phyloP scores from a whole-genome alignment of 2,113 vertebrate species.

The Apus apus region DNA sequence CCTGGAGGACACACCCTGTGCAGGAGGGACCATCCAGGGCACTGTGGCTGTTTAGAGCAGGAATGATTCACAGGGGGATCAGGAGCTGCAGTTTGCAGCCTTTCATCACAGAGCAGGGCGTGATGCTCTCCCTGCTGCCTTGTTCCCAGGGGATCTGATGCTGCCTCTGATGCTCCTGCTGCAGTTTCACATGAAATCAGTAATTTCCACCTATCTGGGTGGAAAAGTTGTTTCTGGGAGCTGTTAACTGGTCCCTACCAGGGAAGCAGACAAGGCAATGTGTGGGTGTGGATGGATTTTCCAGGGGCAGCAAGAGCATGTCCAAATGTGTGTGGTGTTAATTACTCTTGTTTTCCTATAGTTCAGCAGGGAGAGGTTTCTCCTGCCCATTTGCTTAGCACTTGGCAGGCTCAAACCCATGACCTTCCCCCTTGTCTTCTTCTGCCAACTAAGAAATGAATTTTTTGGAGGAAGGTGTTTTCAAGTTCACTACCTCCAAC shows the following conservation, averaged over 20 bases:
- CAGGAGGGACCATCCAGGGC: no score
- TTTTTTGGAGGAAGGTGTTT: not conserved
- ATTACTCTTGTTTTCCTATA: not conserved
- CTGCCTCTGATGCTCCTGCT: not conserved
- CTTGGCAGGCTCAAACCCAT: not conserved
- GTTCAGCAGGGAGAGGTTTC: not conserved
- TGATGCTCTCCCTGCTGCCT: not conserved
- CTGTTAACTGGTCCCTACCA: not conserved
- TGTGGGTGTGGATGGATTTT: not conserved
- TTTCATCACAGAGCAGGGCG: not conserved
- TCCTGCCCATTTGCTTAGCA: not conserved
- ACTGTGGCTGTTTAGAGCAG: not conserved
- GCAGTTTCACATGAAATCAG: not conserved
- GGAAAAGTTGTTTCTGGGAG: not conserved
- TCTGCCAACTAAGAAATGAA: not conserved
- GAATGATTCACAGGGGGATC: not conserved
- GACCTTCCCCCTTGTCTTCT: not conserved
- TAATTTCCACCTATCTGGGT: not conserved
- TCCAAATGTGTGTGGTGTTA: not conserved
- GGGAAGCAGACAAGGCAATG: fast-evolving
- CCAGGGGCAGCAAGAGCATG: not conserved
- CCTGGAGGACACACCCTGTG: no score
- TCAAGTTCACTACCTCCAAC: slow-evolving; percentile 73
- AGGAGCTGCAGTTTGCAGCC: not conserved
- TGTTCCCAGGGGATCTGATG: not conserved